A percentile compares a stretch with the other conserved stretches of the same genome.
phyloP scores from a whole-genome alignment of 2,797 vertebrate genomes.

The Borostomias antarcticus region DNA sequence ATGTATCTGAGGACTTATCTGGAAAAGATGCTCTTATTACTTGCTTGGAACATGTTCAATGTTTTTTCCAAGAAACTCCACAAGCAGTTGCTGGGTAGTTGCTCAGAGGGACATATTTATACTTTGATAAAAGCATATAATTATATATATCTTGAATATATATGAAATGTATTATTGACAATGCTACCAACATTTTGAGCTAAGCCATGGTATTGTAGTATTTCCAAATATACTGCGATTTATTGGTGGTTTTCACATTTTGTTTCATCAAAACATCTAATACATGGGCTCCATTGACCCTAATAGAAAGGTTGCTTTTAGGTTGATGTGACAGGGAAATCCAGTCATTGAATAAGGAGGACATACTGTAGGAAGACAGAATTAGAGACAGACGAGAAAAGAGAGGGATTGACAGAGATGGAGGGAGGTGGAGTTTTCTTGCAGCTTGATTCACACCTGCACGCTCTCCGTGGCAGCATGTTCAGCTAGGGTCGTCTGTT shows the following conservation, averaged over 20 bases:
- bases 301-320: background rate
- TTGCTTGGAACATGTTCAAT: slow-evolving; percentile 66
- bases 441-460: slow-evolving; percentile 90
- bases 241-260: background rate
- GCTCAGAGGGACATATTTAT: background rate
- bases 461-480: slow-evolving; percentile 79
- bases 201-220: background rate
- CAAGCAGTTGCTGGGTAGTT: slow-evolving; percentile 49
- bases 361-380: too few relatives aligned
- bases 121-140: background rate
- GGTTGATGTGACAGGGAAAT: slow-evolving; percentile 1
- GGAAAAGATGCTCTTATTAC: slow-evolving; percentile 63
- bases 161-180: background rate
- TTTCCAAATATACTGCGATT: background rate
- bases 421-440: slow-evolving; percentile 68
- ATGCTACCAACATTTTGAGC: background rate
- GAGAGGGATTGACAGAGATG: slow-evolving; percentile 47
- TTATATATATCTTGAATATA: too few relatives aligned
- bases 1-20: slow-evolving; percentile 66
- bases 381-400: slow-evolving; percentile 43
- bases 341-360: background rate
- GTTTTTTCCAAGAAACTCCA: slow-evolving; percentile 64
- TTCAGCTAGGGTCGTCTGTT: slow-evolving; percentile 83
- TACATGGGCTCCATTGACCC: background rate
- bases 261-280: background rate